phyloP scores from a whole-genome alignment of 2,113 vertebrate species.

The Suricata suricatta region DNA sequence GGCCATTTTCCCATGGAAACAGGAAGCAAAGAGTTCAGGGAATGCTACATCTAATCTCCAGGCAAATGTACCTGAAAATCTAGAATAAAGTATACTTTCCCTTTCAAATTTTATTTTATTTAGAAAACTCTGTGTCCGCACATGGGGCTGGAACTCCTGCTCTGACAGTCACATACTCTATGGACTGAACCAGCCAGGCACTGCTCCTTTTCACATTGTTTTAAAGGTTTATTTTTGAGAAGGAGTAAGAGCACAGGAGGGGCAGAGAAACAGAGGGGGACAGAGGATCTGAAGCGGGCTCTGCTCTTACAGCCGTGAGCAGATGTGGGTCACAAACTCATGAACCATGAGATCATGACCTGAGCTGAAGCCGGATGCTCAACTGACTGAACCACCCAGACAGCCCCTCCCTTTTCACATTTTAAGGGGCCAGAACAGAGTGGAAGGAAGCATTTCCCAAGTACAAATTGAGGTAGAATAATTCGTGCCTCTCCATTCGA shows the following conservation, averaged over 20 bases:
- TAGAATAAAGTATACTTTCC: background rate
- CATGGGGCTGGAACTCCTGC: background rate
- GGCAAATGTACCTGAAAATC: background rate
- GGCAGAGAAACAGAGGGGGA: too few species aligned
- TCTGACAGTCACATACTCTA: background rate
- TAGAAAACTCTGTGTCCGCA: background rate
- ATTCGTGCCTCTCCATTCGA: background rate
- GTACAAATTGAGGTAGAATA: background rate
- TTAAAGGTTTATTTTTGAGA: too few species aligned
- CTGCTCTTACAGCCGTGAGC: too few species aligned
- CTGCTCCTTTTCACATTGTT: too few species aligned
- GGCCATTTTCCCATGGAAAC: background rate
- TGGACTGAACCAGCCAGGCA: too few species aligned
- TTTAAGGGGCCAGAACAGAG: background rate
- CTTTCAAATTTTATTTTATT: background rate
- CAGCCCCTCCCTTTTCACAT: background rate
- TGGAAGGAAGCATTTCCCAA: background rate
- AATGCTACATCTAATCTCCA: background rate
- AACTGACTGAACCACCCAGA: background rate
- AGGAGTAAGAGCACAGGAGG: too few species aligned
- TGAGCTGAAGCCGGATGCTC: too few species aligned
- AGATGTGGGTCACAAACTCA: too few species aligned
- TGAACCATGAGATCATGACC: too few species aligned
- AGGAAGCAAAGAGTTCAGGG: background rate
- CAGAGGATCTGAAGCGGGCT: too few species aligned